Percentiles rank a stretch among this genome's conserved stretches.
Conservation (phyloP, 2,888 invertebrate species). For the Tipula helvola region DNA sequence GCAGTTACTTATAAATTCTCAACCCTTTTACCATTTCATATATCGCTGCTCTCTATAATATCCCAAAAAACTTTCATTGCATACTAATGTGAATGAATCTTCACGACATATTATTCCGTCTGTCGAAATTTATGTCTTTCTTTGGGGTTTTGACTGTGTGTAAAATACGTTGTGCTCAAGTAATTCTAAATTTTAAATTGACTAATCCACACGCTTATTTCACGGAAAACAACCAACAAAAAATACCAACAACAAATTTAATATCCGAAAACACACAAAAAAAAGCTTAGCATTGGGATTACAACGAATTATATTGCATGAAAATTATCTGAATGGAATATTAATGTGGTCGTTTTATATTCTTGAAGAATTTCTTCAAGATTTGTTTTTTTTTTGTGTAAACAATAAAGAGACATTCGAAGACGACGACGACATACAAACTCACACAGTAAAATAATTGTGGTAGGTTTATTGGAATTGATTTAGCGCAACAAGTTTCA, state of each 20-base stretch:
- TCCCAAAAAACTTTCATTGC: neutral
- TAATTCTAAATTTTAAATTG: neutral
- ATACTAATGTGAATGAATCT: neutral
- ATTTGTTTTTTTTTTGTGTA: neutral
- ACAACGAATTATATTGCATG: conserved; percentile 4
- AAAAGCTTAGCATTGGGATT: neutral
- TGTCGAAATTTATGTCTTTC: neutral
- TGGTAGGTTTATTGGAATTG: neutral
- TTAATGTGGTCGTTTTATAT: neutral
- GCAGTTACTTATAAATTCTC: neutral
- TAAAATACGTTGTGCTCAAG: neutral
- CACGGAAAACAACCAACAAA: neutral
- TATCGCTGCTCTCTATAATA: neutral
- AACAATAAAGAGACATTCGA: neutral
- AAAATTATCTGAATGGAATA: neutral
- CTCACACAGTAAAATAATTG: neutral
- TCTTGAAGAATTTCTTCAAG: neutral
- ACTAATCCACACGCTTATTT: conserved; percentile 4
- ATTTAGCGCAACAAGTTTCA: neutral
- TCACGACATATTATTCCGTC: neutral
- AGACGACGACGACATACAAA: neutral
- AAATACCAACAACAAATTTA: neutral
- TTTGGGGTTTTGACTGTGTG: neutral
- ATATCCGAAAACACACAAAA: neutral
- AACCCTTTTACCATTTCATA: neutral